phyloP scores from a whole-genome alignment of 2,888 invertebrate genomes.

The Nipponacmea schrenckii region DNA sequence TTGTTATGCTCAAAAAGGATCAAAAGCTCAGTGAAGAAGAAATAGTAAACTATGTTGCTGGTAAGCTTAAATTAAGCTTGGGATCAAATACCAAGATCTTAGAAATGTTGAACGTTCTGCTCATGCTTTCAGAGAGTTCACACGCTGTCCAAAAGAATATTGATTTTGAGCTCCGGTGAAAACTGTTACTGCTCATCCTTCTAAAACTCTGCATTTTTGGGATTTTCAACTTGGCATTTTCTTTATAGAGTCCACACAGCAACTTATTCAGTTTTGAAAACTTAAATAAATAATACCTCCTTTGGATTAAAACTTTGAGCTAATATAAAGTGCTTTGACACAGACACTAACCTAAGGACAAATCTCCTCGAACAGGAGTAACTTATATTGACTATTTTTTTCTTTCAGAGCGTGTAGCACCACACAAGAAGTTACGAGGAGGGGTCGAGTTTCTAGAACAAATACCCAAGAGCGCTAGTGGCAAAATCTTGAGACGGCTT shows the following conservation, averaged over 20 bases:
- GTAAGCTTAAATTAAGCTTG: slow-evolving; percentile 11
- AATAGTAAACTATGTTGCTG: slow-evolving; percentile 16
- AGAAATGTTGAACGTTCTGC: not conserved
- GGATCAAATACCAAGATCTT: not conserved
- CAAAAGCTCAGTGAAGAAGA: slow-evolving; percentile 18
- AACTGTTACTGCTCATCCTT: too few species aligned
- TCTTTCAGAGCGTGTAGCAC: slow-evolving; percentile 27
- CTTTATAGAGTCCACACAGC: too few species aligned
- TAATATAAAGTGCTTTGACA: too few species aligned
- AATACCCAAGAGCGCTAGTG: slow-evolving; percentile 32
- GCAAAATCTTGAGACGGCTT: slow-evolving; percentile 31
- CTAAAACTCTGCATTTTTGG: too few species aligned
- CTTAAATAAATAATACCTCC: too few species aligned
- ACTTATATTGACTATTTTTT: not conserved
- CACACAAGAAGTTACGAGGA: slow-evolving; percentile 33
- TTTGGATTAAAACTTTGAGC: too few species aligned
- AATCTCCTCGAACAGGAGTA: too few species aligned
- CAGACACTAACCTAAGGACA: too few species aligned
- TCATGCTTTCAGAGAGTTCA: not conserved
- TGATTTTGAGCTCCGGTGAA: too few species aligned
- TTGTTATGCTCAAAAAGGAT: slow-evolving; percentile 15
- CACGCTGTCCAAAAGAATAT: too few species aligned
- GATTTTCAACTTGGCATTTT: too few species aligned
- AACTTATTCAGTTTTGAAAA: too few species aligned
- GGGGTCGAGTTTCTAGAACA: slow-evolving; percentile 32